Percentiles rank a stretch among this genome's conserved stretches.
Evolutionary conservation across 2,113 vertebrate genomes (phyloP).

Genomic region (human): GRCh38 chr4:101313501-101314000

Average conservation of each 20-base stretch:
- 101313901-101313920: not conserved
- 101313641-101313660: not conserved
- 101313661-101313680: not conserved
- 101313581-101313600: not conserved
- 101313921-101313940: not conserved
- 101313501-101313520: not conserved
- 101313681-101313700: not conserved
- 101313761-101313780: not conserved
- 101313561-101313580: not conserved
- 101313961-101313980: not conserved
- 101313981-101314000: not conserved
- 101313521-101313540: not conserved
- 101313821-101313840: conserved; percentile 7
- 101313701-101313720: not conserved
- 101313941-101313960: not conserved
- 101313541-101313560: not conserved
- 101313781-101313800: conserved; percentile 19
- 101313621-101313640: not conserved
- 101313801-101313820: not conserved
- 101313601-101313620: not conserved
- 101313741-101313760: conserved; percentile 51
- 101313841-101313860: conserved; percentile 10
- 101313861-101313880: not conserved
- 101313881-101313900: not conserved
- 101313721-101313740: conserved; percentile 23